A percentile compares a stretch with the other conserved stretches of the same genome.
Evolutionary conservation across 2,113 vertebrate genomes (phyloP).

Genomic region (Pomatorhinus ruficollis): DNA sequence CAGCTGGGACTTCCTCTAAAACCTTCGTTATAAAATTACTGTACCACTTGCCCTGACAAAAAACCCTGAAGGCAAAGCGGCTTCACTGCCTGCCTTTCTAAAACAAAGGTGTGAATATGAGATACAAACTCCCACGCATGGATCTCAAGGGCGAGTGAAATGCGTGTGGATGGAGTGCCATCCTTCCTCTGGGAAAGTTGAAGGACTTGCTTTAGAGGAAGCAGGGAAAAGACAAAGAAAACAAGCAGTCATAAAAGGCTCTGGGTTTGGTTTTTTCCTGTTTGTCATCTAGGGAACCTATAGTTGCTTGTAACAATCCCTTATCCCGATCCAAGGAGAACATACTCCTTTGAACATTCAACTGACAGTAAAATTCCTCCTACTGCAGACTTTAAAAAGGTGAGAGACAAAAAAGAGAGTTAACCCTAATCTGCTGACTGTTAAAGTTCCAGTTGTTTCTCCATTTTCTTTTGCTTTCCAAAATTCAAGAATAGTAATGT

Average conservation of each 20-base stretch:
- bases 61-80: background rate
- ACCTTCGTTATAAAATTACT: background rate
- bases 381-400: background rate
- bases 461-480: background rate
- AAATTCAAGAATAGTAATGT: background rate
- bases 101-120: background rate
- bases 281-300: background rate
- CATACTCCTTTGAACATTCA: background rate
- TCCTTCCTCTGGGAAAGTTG: background rate
- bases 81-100: background rate
- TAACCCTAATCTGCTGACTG: background rate
- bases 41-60: background rate
- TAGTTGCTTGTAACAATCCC: background rate
- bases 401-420: background rate
- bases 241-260: background rate
- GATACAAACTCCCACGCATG: background rate
- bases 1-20: background rate
- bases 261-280: background rate
- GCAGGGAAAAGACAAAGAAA: background rate
- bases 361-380: background rate
- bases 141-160: background rate
- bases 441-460: background rate
- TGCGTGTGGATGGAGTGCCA: accelerated
- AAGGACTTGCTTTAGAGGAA: background rate
- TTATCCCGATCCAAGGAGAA: background rate